A percentile compares a stretch with the other conserved stretches of the same genome.
Evolutionary conservation across 2,797 vertebrate species (phyloP).

Genomic region (Prionace glauca): DNA sequence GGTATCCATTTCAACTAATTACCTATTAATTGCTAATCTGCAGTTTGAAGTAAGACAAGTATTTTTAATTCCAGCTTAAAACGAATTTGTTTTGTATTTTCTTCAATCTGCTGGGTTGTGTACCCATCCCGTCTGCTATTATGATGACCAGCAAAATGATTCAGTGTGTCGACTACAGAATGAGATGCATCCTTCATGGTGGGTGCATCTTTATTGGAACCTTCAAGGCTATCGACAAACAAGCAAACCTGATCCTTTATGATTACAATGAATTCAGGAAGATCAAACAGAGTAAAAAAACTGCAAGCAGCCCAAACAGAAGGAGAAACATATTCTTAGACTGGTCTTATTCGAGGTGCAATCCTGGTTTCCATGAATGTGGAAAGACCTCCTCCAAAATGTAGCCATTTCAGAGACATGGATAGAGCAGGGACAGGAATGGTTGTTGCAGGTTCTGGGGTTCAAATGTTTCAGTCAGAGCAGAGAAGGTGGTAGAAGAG

Average conservation of each 20-base stretch:
- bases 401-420: too few relatives aligned
- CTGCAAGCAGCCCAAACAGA: constrained; percentile 91
- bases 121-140: constrained; percentile 50
- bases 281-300: constrained; percentile 98
- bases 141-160: constrained; percentile 95
- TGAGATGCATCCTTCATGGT: constrained; percentile 95
- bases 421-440: too few relatives aligned
- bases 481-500: too few relatives aligned
- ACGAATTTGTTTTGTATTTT: constrained; percentile 38
- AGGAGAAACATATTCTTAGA: constrained; percentile 90
- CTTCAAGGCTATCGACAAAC: constrained; percentile 97
- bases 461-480: too few relatives aligned
- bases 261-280: constrained; percentile 97
- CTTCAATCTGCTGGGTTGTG: constrained; percentile 44
- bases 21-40: too few relatives aligned
- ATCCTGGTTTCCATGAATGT: constrained; percentile 97
- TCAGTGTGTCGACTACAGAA: constrained; percentile 97
- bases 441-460: too few relatives aligned
- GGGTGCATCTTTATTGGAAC: constrained; percentile 94
- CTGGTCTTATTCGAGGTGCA: constrained; percentile 86
- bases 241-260: constrained; percentile 96
- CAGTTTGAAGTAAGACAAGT: too few relatives aligned
- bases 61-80: too few relatives aligned
- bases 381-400: constrained; percentile 80
- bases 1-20: too few relatives aligned